Base-by-base conservation (phyloP, 2,113 vertebrate species). In the Pterocles burchelli region DNA sequence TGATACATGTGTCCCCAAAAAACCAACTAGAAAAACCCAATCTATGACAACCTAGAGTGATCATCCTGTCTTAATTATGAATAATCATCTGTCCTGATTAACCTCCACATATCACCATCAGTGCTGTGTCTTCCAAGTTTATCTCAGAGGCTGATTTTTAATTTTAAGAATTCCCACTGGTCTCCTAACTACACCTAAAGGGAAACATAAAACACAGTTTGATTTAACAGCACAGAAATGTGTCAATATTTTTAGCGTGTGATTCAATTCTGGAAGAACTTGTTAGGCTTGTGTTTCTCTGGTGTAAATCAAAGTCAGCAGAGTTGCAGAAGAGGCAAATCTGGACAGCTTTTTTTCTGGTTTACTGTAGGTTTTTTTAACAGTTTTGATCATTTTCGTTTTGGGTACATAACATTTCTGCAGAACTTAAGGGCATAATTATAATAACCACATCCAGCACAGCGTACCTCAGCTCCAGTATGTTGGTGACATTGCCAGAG, bases 401-500 rank as follows among this genome's bases (percentile, higher is more conserved):
- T 77, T 61, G 41, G 29, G 17, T 51, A 84, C 21, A 25, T 6
- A 70, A 55, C 4, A 66, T 31, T 94, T 88, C n/a, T 80, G 72
- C 43, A 88, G 59, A 91, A 85, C 20, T 63, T 57, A 65, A 75
- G 18, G 85, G 31, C 15, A 41, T 62, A 82, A 72, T 73, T 83
- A 21, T 33, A 88, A 92, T 0, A 0, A 31, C n/a, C 76, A 52
- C 33, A 51, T 57, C 80, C 66, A 91, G 79, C 52, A 34, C 54
- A 72, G 48, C 6, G 46, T 98, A 99, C 99, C 99, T 99, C 95
- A 99, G 97, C 96, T 99, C 99, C 98, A 99, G 97, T 70, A 99
- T 98, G 85, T 99, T 99, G 96, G 99, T 99, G 97, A 99, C 99
- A 16, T 99, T 99, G 76, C 99, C 99, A 4, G 99, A 99, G 90